These are phyloP conservation scores for Catajapyx aquilonaris DNA, from an alignment of 1,140 invertebrate species.

Conservation along the genomic window DNA sequence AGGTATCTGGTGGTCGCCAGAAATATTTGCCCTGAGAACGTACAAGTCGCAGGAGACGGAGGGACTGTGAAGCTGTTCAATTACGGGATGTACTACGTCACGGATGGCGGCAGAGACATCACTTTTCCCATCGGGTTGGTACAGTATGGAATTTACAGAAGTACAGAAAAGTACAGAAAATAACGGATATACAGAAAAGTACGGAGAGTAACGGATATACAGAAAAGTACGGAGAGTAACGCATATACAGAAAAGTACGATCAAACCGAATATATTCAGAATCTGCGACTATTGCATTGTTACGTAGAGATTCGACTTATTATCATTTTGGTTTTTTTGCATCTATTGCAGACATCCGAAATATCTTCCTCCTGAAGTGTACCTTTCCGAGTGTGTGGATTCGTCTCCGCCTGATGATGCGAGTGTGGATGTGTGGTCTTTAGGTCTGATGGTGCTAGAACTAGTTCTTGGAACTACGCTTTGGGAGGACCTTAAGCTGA, in stretches of 20 bases:
- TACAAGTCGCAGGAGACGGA: slow-evolving; percentile 46
- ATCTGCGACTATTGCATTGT: neutral
- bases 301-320: slow-evolving; percentile 6
- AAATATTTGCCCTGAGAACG: slow-evolving; percentile 61
- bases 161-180: too few species aligned
- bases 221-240: too few species aligned
- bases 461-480: slow-evolving; percentile 34
- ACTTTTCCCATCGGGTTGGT: slow-evolving; percentile 77
- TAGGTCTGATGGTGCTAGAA: slow-evolving; percentile 72
- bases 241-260: too few species aligned
- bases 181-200: too few species aligned
- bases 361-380: slow-evolving; percentile 70
- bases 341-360: slow-evolving; percentile 35
- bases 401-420: slow-evolving; percentile 22
- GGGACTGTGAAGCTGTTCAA: slow-evolving; percentile 74
- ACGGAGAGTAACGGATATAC: too few species aligned
- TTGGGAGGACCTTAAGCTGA: slow-evolving; percentile 47
- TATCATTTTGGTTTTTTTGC: slow-evolving; percentile 10
- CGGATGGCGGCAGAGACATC: slow-evolving; percentile 57
- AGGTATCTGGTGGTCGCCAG: slow-evolving; percentile 51
- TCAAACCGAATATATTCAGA: too few species aligned
- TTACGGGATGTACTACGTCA: slow-evolving; percentile 85
- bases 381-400: slow-evolving; percentile 31
- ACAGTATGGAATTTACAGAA: too few species aligned
- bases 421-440: slow-evolving; percentile 74